Percentiles rank a stretch among this genome's conserved stretches.
phyloP scores from a whole-genome alignment of 1,140 invertebrate species.

The Diorhabda carinulata region DNA sequence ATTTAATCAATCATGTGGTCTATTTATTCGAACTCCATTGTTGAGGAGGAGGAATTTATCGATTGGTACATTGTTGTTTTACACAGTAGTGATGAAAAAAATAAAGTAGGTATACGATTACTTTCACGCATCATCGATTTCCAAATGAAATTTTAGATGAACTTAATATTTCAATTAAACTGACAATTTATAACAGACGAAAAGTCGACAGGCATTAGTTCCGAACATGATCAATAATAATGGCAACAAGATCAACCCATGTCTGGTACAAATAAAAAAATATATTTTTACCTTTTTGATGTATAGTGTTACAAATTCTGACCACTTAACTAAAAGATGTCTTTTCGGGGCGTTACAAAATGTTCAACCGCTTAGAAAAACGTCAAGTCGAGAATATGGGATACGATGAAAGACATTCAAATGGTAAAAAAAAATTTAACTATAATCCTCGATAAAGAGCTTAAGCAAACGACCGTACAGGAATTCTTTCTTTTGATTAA shows the following conservation, averaged over 20 bases:
- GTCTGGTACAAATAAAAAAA: slow-evolving; percentile 20
- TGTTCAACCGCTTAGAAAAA: slow-evolving; percentile 15
- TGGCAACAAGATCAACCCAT: slow-evolving; percentile 31
- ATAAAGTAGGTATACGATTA: too few species aligned
- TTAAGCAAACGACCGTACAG: slow-evolving; percentile 15
- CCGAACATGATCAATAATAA: slow-evolving; percentile 35
- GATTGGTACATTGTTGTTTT: too few species aligned
- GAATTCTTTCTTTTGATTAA: slow-evolving; percentile 14
- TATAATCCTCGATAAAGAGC: slow-evolving; percentile 18
- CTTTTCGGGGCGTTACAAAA: slow-evolving; percentile 13
- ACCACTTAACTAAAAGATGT: slow-evolving; percentile 19
- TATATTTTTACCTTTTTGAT: slow-evolving; percentile 3
- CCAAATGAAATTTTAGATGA: too few species aligned
- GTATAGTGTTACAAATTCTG: slow-evolving; percentile 37
- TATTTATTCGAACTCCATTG: too few species aligned
- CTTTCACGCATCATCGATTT: too few species aligned
- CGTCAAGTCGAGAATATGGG: slow-evolving; percentile 13
- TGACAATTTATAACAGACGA: slow-evolving; percentile 7
- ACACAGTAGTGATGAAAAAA: too few species aligned
- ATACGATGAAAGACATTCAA: background rate
- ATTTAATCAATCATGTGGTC: too few species aligned
- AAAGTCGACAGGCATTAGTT: slow-evolving; percentile 39
- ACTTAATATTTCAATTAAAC: slow-evolving; percentile 17
- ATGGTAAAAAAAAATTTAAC: slow-evolving; percentile 5
- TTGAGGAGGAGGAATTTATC: too few species aligned